Conservation (phyloP, 2,888 invertebrate genomes). For the Spilosoma lubricipeda region DNA sequence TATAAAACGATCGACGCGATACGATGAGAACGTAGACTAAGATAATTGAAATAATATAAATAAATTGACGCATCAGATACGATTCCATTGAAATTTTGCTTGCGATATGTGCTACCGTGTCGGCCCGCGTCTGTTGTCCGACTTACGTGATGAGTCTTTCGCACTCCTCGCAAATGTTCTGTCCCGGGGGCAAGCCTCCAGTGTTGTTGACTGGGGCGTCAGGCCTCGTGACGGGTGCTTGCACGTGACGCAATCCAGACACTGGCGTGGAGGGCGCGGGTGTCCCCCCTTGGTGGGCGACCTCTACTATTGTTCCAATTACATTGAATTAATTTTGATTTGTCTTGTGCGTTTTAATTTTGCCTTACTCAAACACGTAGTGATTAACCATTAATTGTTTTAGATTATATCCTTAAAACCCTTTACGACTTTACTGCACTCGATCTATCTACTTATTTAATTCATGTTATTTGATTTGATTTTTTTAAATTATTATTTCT, state of each 20-base stretch:
- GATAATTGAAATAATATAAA: neutral
- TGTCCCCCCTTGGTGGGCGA: constrained; percentile 50
- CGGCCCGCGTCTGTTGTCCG: constrained; percentile 87
- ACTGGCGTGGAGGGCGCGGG: constrained; percentile 75
- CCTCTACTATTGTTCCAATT: constrained; percentile 74
- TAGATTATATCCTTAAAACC: neutral
- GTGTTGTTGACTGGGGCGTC: constrained; percentile 88
- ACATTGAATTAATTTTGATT: constrained; percentile 50
- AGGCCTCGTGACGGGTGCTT: constrained; percentile 90
- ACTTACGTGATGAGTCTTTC: constrained; percentile 99
- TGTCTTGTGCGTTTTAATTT: constrained; percentile 7
- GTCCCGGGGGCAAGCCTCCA: constrained; percentile 92
- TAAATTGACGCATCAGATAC: constrained; percentile 33
- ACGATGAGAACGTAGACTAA: neutral
- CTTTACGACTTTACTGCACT: neutral
- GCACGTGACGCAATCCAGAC: constrained; percentile 90
- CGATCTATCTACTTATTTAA: neutral
- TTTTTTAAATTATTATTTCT: neutral
- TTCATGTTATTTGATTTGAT: neutral
- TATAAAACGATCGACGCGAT: neutral
- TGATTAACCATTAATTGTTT: neutral
- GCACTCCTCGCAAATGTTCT: constrained; percentile 98
- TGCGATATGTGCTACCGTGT: constrained; percentile 88
- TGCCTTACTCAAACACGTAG: neutral
- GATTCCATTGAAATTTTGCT: constrained; percentile 38